These are phyloP conservation scores for Lottia gigantea DNA, from an alignment of 2,888 invertebrate species.

Conservation along the genomic window DNA sequence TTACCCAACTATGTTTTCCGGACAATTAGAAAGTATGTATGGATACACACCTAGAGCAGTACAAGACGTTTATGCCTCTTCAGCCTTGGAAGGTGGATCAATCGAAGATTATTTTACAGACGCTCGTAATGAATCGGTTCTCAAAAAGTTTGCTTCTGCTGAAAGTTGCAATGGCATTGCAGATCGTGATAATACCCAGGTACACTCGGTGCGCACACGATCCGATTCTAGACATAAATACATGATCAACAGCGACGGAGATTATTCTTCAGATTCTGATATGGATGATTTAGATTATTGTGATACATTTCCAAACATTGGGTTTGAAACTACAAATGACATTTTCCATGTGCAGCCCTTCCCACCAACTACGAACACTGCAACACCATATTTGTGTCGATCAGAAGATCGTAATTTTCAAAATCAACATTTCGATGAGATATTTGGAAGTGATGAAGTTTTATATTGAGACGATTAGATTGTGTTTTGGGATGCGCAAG, in stretches of 20 bases:
- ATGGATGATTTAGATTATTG: background rate
- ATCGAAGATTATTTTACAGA: background rate
- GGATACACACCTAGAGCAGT: constrained; percentile 1
- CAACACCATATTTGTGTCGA: background rate
- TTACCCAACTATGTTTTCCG: background rate
- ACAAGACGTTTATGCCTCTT: background rate
- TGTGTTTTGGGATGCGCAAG: background rate
- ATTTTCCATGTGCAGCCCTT: background rate
- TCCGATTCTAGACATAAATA: background rate
- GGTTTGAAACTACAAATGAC: background rate
- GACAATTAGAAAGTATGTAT: background rate
- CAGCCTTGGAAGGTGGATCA: background rate
- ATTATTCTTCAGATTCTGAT: background rate
- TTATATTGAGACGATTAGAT: background rate
- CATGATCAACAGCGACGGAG: background rate
- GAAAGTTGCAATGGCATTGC: background rate
- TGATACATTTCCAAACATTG: background rate
- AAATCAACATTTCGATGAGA: constrained; percentile 7
- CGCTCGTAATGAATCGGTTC: background rate
- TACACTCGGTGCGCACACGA: background rate
- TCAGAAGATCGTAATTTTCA: background rate
- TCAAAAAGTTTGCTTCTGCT: background rate
- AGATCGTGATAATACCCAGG: background rate
- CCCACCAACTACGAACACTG: background rate
- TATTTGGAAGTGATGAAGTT: constrained; percentile 1